phyloP scores from a whole-genome alignment of 2,888 invertebrate species.

The Lomographa bimaculata region DNA sequence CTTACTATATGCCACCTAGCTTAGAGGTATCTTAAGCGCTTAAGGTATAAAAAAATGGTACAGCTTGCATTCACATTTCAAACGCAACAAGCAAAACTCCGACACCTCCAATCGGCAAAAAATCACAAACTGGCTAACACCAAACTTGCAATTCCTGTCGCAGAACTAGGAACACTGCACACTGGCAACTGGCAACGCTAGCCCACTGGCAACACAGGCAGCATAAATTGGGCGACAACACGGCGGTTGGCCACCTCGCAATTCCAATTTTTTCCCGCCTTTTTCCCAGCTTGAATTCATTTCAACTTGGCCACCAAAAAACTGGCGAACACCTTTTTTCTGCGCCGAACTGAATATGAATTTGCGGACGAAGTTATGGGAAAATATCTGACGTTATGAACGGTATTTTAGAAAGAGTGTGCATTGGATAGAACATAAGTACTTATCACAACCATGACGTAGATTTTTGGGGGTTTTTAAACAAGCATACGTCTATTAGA shows the following conservation, averaged over 20 bases:
- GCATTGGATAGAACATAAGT: no score
- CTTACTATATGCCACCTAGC: no score
- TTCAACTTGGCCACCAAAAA: conserved; percentile 57
- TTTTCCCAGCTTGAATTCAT: conserved; percentile 52
- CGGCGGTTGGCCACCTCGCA: conserved; percentile 22
- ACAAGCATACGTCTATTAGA: no score
- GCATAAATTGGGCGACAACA: conserved; percentile 23
- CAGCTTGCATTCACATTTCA: no score
- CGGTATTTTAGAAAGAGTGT: conserved; percentile 33
- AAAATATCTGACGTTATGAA: conserved; percentile 25
- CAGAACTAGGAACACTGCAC: background rate
- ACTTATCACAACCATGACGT: no score
- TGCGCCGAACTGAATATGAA: conserved; percentile 59
- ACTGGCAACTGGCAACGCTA: no score
- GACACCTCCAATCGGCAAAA: background rate
- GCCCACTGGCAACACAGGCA: conserved; percentile 12
- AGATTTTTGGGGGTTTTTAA: no score
- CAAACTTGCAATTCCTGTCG: conserved; percentile 8
- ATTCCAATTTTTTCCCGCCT: conserved; percentile 16
- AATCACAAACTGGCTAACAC: background rate
- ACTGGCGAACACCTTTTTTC: conserved; percentile 47
- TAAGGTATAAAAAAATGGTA: no score
- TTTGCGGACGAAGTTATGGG: conserved; percentile 46
- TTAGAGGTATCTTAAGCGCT: no score
- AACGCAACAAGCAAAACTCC: no score